Conservation (phyloP, 2,888 invertebrate genomes). For the Diarsia mendica region DNA sequence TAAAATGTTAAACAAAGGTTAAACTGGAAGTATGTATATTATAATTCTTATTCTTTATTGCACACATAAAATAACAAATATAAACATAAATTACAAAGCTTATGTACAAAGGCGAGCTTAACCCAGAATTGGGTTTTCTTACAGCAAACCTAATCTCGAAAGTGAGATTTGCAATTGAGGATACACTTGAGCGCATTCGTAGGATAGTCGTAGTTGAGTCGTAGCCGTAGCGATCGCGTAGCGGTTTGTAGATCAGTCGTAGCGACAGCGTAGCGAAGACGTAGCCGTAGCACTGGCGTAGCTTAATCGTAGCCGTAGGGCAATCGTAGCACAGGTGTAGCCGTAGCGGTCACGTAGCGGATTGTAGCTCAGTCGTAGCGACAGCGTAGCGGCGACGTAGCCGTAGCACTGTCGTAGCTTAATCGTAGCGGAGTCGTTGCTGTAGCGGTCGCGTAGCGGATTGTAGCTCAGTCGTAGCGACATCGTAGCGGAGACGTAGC, state of each 20-base stretch:
- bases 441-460: not conserved
- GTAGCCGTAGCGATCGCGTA: not conserved
- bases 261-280: not conserved
- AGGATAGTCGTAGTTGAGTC: not conserved
- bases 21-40: not conserved
- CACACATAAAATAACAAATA: too few species aligned
- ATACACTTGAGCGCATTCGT: not conserved
- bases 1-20: not conserved
- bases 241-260: not conserved
- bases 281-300: conserved; percentile 6
- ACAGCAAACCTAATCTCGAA: too few species aligned
- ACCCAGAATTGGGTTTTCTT: too few species aligned
- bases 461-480: not conserved
- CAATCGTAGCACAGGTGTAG: not conserved
- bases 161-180: too few species aligned
- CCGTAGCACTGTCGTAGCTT: not conserved
- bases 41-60: too few species aligned
- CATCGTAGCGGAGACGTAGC: conserved; percentile 2
- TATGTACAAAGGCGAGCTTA: too few species aligned
- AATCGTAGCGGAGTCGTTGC: not conserved
- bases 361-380: too few species aligned
- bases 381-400: not conserved
- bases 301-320: not conserved
- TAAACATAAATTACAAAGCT: too few species aligned
- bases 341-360: not conserved